Evolutionary conservation across 2,113 vertebrate species (phyloP).

Genomic region (Lanius collurio): DNA sequence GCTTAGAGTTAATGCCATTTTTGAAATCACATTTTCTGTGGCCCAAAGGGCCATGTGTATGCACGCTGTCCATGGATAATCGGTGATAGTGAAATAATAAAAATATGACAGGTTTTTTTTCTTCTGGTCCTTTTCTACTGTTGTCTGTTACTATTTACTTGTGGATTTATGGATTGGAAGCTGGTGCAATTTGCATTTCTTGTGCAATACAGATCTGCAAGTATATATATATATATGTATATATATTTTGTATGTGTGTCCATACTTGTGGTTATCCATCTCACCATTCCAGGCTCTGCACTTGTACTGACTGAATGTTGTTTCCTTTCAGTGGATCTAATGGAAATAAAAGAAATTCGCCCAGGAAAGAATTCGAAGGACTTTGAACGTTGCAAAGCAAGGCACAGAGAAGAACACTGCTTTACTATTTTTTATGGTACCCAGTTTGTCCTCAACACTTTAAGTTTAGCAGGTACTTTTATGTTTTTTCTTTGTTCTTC

Average conservation of each 20-base stretch:
- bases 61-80: neutral
- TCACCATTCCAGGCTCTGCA: neutral
- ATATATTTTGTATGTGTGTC: neutral
- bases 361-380: slow-evolving; percentile 92
- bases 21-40: neutral
- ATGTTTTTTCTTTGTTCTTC: neutral
- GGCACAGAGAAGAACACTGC: slow-evolving; percentile 84
- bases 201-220: neutral
- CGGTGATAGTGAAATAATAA: neutral
- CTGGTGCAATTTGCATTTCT: neutral
- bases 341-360: slow-evolving; percentile 92
- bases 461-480: slow-evolving; percentile 88
- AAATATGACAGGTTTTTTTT: neutral
- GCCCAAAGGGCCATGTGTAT: neutral
- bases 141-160: neutral
- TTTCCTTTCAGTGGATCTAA: slow-evolving; percentile 88
- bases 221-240: no score
- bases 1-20: neutral
- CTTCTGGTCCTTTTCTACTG: neutral
- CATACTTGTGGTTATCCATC: neutral
- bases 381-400: slow-evolving; percentile 90
- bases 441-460: slow-evolving; percentile 91
- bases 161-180: neutral
- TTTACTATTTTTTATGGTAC: slow-evolving; percentile 92
- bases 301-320: neutral